These are phyloP conservation scores for Brachyptera risi DNA, from an alignment of 2,888 invertebrate genomes.

Conservation along the genomic window DNA sequence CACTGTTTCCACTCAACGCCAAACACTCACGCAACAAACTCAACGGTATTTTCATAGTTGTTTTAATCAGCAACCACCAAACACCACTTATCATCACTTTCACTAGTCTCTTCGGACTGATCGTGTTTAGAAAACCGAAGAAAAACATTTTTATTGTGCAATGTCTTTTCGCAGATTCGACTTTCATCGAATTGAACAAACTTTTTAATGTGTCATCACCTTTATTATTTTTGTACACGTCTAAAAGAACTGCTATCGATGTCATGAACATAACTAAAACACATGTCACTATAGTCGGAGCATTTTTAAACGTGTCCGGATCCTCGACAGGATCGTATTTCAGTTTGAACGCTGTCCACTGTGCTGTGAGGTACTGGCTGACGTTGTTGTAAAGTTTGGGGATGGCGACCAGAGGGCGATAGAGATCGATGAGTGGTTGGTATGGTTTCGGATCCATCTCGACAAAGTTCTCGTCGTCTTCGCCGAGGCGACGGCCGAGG, in stretches of 20 bases:
- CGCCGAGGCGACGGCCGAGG: conserved; percentile 13
- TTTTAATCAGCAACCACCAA: conserved; percentile 42
- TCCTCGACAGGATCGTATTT: no score
- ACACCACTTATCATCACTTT: conserved; percentile 35
- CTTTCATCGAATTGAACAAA: conserved; percentile 35
- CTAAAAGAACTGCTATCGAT: conserved; percentile 56
- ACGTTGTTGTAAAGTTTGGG: not conserved
- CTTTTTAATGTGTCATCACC: not conserved
- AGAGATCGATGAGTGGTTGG: conserved; percentile 52
- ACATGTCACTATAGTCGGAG: conserved; percentile 57
- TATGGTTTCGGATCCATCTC: conserved; percentile 61
- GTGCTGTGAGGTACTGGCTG: conserved; percentile 60
- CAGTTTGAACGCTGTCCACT: conserved; percentile 81
- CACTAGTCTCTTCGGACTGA: conserved; percentile 38
- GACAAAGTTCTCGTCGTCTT: conserved; percentile 42
- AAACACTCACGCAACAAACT: conserved; percentile 32
- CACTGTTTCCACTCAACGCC: not conserved
- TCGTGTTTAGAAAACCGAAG: conserved; percentile 38
- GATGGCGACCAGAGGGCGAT: conserved; percentile 15
- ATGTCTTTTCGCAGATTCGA: conserved; percentile 40
- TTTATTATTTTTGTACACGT: not conserved
- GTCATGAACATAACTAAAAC: conserved; percentile 61
- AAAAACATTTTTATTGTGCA: conserved; percentile 36
- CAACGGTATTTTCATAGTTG: conserved; percentile 46
- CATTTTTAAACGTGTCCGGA: no score